Base-by-base conservation (phyloP, 2,113 vertebrate genomes). In the Zingel zingel region DNA sequence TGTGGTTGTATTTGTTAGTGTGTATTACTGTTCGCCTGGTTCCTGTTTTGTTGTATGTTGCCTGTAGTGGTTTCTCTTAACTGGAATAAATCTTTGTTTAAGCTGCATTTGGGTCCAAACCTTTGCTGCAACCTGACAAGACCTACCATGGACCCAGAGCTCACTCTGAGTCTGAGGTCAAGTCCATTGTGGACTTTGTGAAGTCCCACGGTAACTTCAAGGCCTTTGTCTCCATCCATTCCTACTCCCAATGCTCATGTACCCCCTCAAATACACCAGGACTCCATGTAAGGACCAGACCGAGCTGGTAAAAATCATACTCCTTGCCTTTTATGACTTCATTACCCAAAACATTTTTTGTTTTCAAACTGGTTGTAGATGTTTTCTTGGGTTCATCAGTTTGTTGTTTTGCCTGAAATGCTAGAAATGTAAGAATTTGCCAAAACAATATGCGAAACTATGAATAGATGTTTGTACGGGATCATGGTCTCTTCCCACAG, bases 181-280 rank as follows among this genome's bases (percentile, higher is more conserved):
- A 95, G 90, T 91, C 98, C 90, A 97, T 99, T 0, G 97, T 99
- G 82, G 96, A 99, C 91, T 99, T 99, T 19, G 97, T 99, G 79
- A 95, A 84, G 71, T 82, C 15, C 45, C 97, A 98, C 0, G 93
- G 96, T 19, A 98, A 98, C 80, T 88, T 99, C 93, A 98, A 99
- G 91, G 94, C 96, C 74, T 99, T 99, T 61, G 0, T 99, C 78
- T 98, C 98, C 93, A 97, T 99, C 94, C 98, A 99, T 54, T 94
- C 97, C 87, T 99, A 99, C 77, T 99, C 97, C 51, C 98, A 99
- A 96, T 99, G 90, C 96, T 99, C 30, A 70, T 99, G 81, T 99
- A 97, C 15, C 98, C 98, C 64, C 99, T 97, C 0, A 98, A 98
- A 58, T 97, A 98, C 91, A 99, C 93, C 18, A 2, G 0, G 0